Conservation (phyloP, 2,888 invertebrate species). For the Tenthredo amoena region DNA sequence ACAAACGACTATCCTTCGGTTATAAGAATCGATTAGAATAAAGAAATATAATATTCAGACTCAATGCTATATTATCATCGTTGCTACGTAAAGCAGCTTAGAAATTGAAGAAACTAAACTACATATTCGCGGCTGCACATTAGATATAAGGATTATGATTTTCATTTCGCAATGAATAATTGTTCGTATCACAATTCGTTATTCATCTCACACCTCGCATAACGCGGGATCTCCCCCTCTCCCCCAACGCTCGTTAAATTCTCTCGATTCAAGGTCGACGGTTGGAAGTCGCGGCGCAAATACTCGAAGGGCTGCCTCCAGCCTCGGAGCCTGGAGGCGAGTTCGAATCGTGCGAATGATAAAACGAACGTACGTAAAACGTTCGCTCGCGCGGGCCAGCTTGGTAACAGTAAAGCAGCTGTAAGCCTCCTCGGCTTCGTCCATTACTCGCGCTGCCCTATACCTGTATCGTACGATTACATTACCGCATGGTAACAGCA, state of each 20-base stretch:
- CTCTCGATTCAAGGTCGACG: constrained; percentile 26
- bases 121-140: neutral
- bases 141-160: neutral
- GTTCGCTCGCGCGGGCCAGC: constrained; percentile 4
- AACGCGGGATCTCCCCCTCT: neutral
- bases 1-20: neutral
- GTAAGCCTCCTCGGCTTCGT: constrained; percentile 27
- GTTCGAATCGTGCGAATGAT: constrained; percentile 12
- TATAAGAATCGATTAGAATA: neutral
- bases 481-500: constrained; percentile 47
- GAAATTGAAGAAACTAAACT: neutral
- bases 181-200: neutral
- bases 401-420: constrained; percentile 41
- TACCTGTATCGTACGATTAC: constrained; percentile 29
- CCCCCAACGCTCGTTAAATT: neutral
- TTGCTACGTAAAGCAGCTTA: neutral
- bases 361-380: constrained; percentile 26
- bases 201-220: constrained; percentile 14
- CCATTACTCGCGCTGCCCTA: neutral
- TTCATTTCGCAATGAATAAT: constrained; percentile 6
- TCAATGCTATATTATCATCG: neutral
- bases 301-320: constrained; percentile 8
- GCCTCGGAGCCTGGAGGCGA: neutral
- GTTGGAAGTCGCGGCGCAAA: constrained; percentile 13
- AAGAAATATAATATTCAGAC: neutral